These are phyloP conservation scores for Perca schrenkii DNA, from an alignment of 2,113 vertebrate genomes.

Conservation along the genomic window DNA sequence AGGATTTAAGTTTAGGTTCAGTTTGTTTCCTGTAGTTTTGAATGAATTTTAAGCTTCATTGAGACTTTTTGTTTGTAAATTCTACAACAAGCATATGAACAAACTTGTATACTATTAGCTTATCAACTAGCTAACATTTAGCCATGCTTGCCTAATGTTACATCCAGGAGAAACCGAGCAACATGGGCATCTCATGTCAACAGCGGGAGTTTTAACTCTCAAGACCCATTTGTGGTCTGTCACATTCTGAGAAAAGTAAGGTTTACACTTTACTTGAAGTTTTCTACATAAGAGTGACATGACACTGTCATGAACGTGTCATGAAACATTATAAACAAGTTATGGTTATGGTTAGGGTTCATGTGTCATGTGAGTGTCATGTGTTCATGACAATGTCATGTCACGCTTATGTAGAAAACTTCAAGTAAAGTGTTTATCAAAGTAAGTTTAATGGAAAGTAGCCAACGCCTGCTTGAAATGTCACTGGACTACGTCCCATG, in stretches of 20 bases:
- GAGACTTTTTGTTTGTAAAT: background rate
- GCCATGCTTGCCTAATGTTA: background rate
- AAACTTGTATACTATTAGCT: background rate
- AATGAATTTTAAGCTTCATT: background rate
- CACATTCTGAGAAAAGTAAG: background rate
- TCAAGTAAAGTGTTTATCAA: too few species aligned
- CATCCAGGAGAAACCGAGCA: background rate
- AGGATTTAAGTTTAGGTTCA: background rate
- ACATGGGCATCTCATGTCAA: too few species aligned
- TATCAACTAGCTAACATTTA: background rate
- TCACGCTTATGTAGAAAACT: too few species aligned
- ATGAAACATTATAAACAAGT: too few species aligned
- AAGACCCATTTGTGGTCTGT: background rate
- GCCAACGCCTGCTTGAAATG: background rate
- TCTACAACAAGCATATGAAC: background rate
- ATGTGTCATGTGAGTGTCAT: too few species aligned
- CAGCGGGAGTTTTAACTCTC: too few species aligned
- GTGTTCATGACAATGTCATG: too few species aligned
- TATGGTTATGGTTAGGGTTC: too few species aligned
- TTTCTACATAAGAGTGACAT: too few species aligned
- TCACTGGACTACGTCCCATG: background rate
- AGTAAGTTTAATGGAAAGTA: background rate
- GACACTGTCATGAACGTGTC: too few species aligned
- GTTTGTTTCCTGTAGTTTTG: background rate
- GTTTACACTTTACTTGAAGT: too few species aligned